phyloP scores from a whole-genome alignment of 30 jellyfish, hydroid and myxozoan genomes.

The Hydractinia symbiolongicarpus region DNA sequence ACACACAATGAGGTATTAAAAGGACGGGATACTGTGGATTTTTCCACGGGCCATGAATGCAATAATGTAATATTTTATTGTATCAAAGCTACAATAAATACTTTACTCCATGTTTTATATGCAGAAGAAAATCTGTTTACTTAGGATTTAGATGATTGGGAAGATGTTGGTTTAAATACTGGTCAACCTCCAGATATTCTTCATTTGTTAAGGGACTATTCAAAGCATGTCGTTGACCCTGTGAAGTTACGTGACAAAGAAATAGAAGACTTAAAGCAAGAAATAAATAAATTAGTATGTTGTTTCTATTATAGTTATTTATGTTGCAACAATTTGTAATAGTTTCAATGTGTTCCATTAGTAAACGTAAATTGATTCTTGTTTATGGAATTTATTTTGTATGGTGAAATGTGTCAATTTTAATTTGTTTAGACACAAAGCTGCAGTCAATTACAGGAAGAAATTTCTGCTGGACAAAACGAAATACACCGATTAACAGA shows the following conservation, averaged over 20 bases:
- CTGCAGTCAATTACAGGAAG: too few species aligned
- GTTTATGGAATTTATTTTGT: too few species aligned
- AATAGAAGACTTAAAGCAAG: constrained; percentile 42
- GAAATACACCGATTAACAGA: too few species aligned
- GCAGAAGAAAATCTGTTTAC: neutral
- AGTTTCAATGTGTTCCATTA: neutral
- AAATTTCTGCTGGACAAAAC: too few species aligned
- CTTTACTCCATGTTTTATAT: neutral
- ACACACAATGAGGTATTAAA: too few species aligned
- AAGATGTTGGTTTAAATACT: constrained; percentile 90
- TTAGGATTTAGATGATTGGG: constrained; percentile 97
- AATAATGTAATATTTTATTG: too few species aligned
- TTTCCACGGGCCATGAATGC: too few species aligned
- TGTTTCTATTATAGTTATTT: neutral
- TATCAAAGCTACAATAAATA: neutral
- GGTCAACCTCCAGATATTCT: constrained; percentile 83
- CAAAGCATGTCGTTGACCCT: constrained; percentile 84
- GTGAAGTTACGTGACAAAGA: constrained; percentile 49
- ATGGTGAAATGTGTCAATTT: neutral
- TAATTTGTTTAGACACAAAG: too few species aligned
- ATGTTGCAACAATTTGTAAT: neutral
- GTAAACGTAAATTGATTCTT: too few species aligned
- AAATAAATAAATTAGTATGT: constrained; percentile 47
- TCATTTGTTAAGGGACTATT: constrained; percentile 68
- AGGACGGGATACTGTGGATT: too few species aligned